Base-by-base conservation (phyloP, 2,888 invertebrate genomes). In the Hirudinaria manillensis region DNA sequence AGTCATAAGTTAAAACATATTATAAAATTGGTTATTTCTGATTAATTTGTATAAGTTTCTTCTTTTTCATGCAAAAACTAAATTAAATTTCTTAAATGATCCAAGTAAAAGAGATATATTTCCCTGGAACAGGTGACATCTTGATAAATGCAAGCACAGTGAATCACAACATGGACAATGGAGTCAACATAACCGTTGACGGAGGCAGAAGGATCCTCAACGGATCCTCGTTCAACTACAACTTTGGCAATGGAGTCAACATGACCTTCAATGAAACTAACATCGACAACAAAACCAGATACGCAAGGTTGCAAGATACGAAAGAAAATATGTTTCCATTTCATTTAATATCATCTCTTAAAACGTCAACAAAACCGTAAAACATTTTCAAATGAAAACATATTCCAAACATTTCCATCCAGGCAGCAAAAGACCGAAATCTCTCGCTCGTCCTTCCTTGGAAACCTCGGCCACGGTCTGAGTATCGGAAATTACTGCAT, bases 181-280 rank as follows among this genome's bases (percentile, higher is more conserved):
- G 98, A 0, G 89, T 99, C 16, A 99, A 99, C 84, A 91, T 99
- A 19, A 95, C 96, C 0, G 93, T 93, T 77, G 92, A 93, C 2
- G 98, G 99, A 0, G 99, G 99, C 0, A 92, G 91, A 81, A 89
- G 94, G 78, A 95, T 98, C 82, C 89, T 99, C 77, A 96, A 97
- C 19, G 88, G 90, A 80, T 92, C 93, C 70, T 90, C 90, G 38
- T 87, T 99, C 32, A 91, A 91, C 72, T 91, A 92, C 0, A 99
- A 99, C 85, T 89, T 89, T 78, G 93, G 95, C 13, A 91, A 92
- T 81, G 84, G 84, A 2, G 78, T 84, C 66, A 79, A 78, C 73
- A 76, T 81, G 38, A 80, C 80, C 16, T 76, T 80, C 70, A 80
- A 80, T 70, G 79, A 80, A 32, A 83, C 84, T 36, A 82, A 82